Evolutionary conservation across 2,888 invertebrate genomes (phyloP).

Genomic region (Agonopterix heracliana): DNA sequence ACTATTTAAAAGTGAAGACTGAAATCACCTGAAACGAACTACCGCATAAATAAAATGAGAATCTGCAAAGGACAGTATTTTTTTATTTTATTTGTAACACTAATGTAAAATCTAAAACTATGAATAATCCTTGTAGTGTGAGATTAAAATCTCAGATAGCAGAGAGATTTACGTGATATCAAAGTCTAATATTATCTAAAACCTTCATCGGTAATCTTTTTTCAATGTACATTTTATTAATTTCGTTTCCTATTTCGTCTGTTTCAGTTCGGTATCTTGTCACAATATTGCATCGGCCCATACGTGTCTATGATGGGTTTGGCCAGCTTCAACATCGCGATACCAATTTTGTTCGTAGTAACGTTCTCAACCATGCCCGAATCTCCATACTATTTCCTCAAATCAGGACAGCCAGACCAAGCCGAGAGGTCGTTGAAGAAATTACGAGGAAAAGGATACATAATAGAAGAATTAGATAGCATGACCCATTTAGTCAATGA

Average conservation of each 20-base stretch:
- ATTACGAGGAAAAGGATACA: constrained; percentile 72
- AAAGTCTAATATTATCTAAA: no score
- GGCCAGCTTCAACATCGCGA: constrained; percentile 72
- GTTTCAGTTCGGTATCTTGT: constrained; percentile 33
- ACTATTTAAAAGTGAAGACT: no score
- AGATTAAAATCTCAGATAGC: no score
- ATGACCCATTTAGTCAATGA: constrained; percentile 72
- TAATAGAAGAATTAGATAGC: constrained; percentile 71
- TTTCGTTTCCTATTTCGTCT: background rate
- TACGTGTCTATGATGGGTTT: constrained; percentile 74
- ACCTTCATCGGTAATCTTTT: no score
- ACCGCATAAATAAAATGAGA: no score
- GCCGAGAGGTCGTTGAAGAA: constrained; percentile 75
- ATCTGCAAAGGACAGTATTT: no score
- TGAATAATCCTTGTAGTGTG: no score
- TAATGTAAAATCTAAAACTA: no score
- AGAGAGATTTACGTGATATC: no score
- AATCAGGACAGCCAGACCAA: constrained; percentile 60
- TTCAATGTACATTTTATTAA: no score
- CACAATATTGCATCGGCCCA: constrained; percentile 77
- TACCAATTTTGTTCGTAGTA: constrained; percentile 73
- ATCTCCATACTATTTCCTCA: constrained; percentile 78
- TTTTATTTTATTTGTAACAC: no score
- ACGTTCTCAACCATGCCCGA: constrained; percentile 79
- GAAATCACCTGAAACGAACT: no score